These are phyloP conservation scores for Mionectes olivaceus DNA, from an alignment of 2,797 vertebrate genomes.

Conservation along the genomic window DNA sequence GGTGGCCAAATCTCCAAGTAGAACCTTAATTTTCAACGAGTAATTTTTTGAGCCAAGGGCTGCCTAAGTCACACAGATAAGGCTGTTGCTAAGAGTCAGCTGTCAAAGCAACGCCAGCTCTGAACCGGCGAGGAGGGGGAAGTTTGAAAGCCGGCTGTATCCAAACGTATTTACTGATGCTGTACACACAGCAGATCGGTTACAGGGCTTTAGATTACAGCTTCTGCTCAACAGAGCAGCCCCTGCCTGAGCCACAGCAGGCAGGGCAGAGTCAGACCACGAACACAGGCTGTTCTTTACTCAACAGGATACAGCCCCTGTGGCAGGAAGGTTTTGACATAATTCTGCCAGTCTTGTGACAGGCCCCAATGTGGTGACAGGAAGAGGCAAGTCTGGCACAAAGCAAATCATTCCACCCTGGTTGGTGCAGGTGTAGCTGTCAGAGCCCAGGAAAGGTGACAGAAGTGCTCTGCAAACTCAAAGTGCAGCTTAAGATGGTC, in stretches of 20 bases:
- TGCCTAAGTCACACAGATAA: constrained; percentile 11
- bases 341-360: neutral
- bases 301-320: neutral
- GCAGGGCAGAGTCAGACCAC: neutral
- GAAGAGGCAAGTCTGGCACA: neutral
- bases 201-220: neutral
- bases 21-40: neutral
- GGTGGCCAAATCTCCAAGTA: neutral
- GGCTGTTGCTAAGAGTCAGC: constrained; percentile 4
- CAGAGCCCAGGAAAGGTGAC: neutral
- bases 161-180: neutral
- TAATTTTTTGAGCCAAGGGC: neutral
- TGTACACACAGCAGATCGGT: neutral
- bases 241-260: neutral
- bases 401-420: neutral
- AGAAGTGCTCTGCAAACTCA: neutral
- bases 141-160: neutral
- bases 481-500: neutral
- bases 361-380: fast-evolving
- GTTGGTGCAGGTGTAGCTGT: neutral
- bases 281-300: neutral
- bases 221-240: constrained; percentile 13
- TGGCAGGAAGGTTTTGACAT: neutral
- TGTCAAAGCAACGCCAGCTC: neutral
- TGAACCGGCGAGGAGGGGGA: fast-evolving